These are phyloP conservation scores for Sternotherus odoratus DNA, from an alignment of 2,797 vertebrate species.

Conservation along the genomic window DNA sequence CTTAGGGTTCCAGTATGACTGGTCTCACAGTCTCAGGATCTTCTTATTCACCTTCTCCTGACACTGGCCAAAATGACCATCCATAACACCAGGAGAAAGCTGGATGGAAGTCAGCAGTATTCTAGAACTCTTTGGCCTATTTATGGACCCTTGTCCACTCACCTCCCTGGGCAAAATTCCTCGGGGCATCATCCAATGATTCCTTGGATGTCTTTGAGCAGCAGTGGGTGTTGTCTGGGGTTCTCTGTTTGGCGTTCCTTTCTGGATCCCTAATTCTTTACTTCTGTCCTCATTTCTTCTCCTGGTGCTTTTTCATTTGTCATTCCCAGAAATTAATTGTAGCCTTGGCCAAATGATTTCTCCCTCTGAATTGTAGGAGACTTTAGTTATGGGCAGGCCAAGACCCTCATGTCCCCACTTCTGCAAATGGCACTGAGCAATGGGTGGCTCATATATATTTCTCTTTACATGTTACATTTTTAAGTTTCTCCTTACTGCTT, in stretches of 20 bases:
- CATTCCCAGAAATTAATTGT: not conserved
- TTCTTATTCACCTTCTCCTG: not conserved
- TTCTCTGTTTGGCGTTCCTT: not conserved
- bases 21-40: not conserved
- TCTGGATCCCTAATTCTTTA: not conserved
- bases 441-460: conserved; percentile 16
- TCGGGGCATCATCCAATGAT: not conserved
- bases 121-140: too few species aligned
- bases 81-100: not conserved
- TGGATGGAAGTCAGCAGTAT: not conserved
- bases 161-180: not conserved
- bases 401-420: not conserved
- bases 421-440: not conserved
- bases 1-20: too few species aligned
- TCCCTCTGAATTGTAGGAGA: not conserved
- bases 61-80: not conserved
- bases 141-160: not conserved
- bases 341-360: not conserved
- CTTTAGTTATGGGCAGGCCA: not conserved
- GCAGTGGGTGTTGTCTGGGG: not conserved
- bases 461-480: conserved; percentile 27
- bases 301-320: not conserved
- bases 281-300: not conserved
- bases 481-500: conserved; percentile 24
- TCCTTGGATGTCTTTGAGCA: not conserved